phyloP scores from a whole-genome alignment of 2,113 vertebrate genomes.

The Cnemophilus loriae region DNA sequence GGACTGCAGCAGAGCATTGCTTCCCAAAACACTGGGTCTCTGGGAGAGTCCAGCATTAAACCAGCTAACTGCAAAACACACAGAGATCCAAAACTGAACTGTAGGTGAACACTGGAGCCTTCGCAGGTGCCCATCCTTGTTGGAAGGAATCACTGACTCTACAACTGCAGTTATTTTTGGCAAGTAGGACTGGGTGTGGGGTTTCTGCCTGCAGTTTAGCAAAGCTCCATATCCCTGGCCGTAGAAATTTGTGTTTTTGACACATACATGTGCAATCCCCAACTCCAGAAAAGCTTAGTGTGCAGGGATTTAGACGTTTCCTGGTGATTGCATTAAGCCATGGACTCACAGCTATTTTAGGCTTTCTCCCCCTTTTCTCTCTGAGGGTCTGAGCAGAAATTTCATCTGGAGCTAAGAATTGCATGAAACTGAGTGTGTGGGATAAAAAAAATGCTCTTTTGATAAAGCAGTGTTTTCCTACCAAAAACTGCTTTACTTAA shows the following conservation, averaged over 20 bases:
- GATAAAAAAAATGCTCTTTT: neutral
- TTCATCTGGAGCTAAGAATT: neutral
- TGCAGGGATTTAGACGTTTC: neutral
- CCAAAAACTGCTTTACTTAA: neutral
- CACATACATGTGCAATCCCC: neutral
- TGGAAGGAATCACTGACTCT: neutral
- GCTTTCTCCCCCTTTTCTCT: neutral
- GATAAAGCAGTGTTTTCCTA: neutral
- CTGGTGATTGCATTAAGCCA: neutral
- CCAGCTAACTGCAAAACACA: neutral
- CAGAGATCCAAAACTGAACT: neutral
- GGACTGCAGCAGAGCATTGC: neutral
- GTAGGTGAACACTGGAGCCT: neutral
- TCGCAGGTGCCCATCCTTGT: neutral
- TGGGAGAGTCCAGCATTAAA: neutral
- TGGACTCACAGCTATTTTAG: neutral
- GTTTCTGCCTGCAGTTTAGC: neutral
- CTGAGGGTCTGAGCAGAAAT: constrained; percentile 1
- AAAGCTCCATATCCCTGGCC: neutral
- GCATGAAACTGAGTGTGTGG: neutral
- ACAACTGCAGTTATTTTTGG: neutral
- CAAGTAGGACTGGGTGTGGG: rapidly evolving
- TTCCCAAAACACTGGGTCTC: neutral
- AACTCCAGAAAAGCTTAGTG: neutral
- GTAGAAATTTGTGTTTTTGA: neutral